Evolutionary conservation across 2,888 invertebrate species (phyloP), one percentile per base, ranked within the genome.

Genomic region (Nysson spinosus): DNA sequence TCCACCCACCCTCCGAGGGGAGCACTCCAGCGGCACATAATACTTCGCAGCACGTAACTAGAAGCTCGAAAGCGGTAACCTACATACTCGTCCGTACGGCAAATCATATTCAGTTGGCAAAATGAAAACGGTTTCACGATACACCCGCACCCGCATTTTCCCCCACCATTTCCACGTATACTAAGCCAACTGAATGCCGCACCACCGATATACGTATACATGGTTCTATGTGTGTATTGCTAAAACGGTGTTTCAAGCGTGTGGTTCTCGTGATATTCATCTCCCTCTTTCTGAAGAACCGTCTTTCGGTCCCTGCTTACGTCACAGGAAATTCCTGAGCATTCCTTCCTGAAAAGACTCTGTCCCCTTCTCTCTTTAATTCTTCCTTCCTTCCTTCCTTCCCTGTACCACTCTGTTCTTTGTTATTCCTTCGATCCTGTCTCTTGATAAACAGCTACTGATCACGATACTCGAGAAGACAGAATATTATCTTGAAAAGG

Each of bases 21-120:
- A 12, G 17, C 64, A 55, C 49, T 39, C 35, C 47, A 37, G 2
- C 30, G 35, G 42, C 40, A 16, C 14, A 63, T 56, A 64, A 71
- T 54, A 51, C 60, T 35, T 60, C 24, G 26, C 51, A 47, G 56
- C 56, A 26, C 26, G 61, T 61, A 55, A 39, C 30, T 39, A 34
- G 12, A 37, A 50, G 42, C 40, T 55, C 57, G 69, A 62, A 69
- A 72, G 52, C 72, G 72, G 71, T 77, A 82, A 81, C 79, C 80
- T 73, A 79, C 72, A 81, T 80, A 75, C 57, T 62, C 79, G 75
- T 75, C 65, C 78, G 71, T 68, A 78, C 61, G 77, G 78, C 71
- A 81, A 80, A 82, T 82, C 77, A 78, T 79, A 82, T 82, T 81
- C 77, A 75, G 76, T 77, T 77, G 72, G 76, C 67, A 77, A 80